Base-by-base conservation (phyloP, 2,888 invertebrate species). In the Urechis unicinctus region DNA sequence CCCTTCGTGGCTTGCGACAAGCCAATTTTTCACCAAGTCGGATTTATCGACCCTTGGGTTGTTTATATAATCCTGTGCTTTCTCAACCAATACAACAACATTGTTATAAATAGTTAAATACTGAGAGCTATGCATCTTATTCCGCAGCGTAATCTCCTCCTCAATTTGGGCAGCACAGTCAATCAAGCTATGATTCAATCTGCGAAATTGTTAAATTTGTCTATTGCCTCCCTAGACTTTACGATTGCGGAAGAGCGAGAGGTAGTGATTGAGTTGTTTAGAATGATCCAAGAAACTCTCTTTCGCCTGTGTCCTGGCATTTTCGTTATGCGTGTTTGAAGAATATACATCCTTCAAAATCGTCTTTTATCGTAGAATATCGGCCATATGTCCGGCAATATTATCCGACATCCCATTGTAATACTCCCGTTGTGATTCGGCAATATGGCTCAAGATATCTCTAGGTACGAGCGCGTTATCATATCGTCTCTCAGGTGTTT, bases 401-500 rank as follows among this genome's bases (percentile, higher is more conserved):
- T 52, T 44, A 17, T 61, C 54, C 5, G 59, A 50, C 1, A 61
- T 51, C 5, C 41, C 52, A 13, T 43, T 56, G 52, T 56, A 60
- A 36, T 45, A 50, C 22, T 22, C 42, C 55, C 47, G 51, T 46
- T 41, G 43, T 17, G 13, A 26, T 13, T 44, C 41, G n/a, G 43
- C 31, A 28, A 24, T 30, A 22, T 46, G 24, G 17, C 41, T n/a
- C 17, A 59, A 24, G n/a, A 54, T 25, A 4, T 29, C 45, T 24
- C 36, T 52, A 3, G 61, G 61, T 4, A 61, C 13, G 4, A 61
- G 50, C n/a, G 54, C 28, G 5, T 43, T 5, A 30, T 61, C 61
- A 29, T 61, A 61, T n/a, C 59, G 36, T n/a, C 56, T 49, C 1
- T 59, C 50, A 5, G 61, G 61, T 3, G 61, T 61, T 13, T 53